Evolutionary conservation across 2,888 invertebrate species (phyloP).

Genomic region (Syrista parreyssii): DNA sequence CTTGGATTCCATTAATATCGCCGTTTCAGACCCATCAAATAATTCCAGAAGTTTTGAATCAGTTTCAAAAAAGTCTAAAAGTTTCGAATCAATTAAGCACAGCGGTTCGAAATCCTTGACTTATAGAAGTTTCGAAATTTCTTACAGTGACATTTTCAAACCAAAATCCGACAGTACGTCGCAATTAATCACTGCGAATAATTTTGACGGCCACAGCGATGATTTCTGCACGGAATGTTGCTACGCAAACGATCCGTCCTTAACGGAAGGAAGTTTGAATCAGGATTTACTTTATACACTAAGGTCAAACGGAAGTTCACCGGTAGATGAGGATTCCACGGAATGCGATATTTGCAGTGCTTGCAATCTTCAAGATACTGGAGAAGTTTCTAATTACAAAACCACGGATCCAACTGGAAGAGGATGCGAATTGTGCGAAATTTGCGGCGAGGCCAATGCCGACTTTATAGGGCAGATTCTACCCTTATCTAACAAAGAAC

Average conservation of each 20-base stretch:
- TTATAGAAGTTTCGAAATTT: constrained; percentile 35
- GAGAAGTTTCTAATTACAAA: constrained; percentile 24
- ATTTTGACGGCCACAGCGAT: constrained; percentile 47
- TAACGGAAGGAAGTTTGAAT: constrained; percentile 35
- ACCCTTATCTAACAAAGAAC: background rate
- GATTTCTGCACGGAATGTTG: constrained; percentile 61
- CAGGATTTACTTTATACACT: constrained; percentile 54
- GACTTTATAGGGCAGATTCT: constrained; percentile 1
- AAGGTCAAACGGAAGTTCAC: constrained; percentile 54
- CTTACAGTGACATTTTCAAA: constrained; percentile 38
- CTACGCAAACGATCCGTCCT: constrained; percentile 41
- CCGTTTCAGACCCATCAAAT: constrained; percentile 21
- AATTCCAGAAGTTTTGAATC: constrained; percentile 30
- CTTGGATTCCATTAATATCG: constrained; percentile 49
- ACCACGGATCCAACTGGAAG: constrained; percentile 25
- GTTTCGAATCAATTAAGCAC: constrained; percentile 59
- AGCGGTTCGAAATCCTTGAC: constrained; percentile 31
- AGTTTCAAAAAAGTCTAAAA: constrained; percentile 60
- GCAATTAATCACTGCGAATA: constrained; percentile 46
- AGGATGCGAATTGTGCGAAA: constrained; percentile 57
- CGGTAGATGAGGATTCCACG: constrained; percentile 57
- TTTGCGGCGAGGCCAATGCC: constrained; percentile 56
- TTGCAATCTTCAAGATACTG: constrained; percentile 49
- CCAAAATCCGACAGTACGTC: constrained; percentile 46
- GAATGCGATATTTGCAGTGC: constrained; percentile 62